phyloP scores from a whole-genome alignment of 2,113 vertebrate species.

The Pheucticus melanocephalus region DNA sequence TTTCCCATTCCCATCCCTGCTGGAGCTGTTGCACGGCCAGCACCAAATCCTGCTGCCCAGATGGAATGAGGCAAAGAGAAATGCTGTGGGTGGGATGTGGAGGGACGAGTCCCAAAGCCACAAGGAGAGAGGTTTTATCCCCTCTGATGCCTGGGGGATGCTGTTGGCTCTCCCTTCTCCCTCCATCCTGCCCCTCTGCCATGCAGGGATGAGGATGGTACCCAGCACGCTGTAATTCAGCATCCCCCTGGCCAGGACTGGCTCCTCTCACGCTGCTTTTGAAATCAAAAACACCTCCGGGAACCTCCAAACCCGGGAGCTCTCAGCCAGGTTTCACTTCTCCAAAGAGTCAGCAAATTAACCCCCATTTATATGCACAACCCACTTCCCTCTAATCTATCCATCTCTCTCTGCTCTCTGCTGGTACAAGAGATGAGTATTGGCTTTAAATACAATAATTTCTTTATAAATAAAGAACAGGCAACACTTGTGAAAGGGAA shows the following conservation, averaged over 20 bases:
- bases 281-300: neutral
- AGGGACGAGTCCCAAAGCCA: neutral
- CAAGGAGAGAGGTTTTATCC: neutral
- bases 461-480: constrained; percentile 68
- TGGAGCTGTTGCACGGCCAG: neutral
- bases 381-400: constrained; percentile 45
- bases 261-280: neutral
- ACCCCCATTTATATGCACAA: constrained; percentile 61
- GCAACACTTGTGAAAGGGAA: constrained; percentile 55
- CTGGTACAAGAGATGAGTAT: constrained; percentile 43
- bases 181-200: neutral
- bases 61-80: neutral
- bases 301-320: neutral
- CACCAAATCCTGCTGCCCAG: neutral
- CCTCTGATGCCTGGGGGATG: accelerated
- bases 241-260: neutral
- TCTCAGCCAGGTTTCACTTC: neutral
- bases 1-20: neutral
- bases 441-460: constrained; percentile 61
- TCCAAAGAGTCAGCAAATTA: constrained; percentile 54
- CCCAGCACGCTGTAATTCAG: accelerated
- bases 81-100: neutral
- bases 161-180: neutral
- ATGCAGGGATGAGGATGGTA: neutral
- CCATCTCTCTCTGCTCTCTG: constrained; percentile 34